These are phyloP conservation scores for Oscheius sp. DNA, from an alignment of 2,888 invertebrate species.

Conservation along the genomic window DNA sequence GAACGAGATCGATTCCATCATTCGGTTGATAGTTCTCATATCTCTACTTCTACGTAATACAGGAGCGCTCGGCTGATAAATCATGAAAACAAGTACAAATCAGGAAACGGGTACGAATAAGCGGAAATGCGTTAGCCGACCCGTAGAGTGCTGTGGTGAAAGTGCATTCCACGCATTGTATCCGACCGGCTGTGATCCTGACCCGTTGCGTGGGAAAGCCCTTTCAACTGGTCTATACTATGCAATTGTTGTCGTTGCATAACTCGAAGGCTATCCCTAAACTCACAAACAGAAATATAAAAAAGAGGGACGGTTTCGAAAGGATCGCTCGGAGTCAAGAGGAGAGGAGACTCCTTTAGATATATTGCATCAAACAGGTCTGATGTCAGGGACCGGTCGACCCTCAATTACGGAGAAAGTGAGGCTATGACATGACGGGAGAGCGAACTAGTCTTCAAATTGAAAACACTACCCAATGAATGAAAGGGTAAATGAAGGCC, in stretches of 20 bases:
- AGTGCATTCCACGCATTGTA: constrained; percentile 16
- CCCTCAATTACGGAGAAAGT: constrained; percentile 16
- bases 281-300: no score
- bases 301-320: no score
- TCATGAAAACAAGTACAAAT: background rate
- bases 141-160: background rate
- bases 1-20: background rate
- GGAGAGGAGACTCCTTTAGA: constrained; percentile 3
- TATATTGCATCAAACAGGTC: constrained; percentile 6
- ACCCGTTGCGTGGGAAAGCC: constrained; percentile 10
- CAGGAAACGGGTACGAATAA: background rate
- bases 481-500: background rate
- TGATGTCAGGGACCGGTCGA: constrained; percentile 6
- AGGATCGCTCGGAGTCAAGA: background rate
- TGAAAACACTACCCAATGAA: background rate
- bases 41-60: background rate
- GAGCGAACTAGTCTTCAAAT: constrained; percentile 1
- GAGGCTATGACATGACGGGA: constrained; percentile 18
- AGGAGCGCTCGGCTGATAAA: background rate
- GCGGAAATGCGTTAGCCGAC: background rate
- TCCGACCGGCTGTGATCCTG: constrained; percentile 16
- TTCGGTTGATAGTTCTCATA: background rate
- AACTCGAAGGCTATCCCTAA: no score
- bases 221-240: background rate
- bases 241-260: no score